Evolutionary conservation across 2,888 invertebrate genomes (phyloP), one percentile per base, ranked within the genome.

Genomic region (Cheilosia grossa): DNA sequence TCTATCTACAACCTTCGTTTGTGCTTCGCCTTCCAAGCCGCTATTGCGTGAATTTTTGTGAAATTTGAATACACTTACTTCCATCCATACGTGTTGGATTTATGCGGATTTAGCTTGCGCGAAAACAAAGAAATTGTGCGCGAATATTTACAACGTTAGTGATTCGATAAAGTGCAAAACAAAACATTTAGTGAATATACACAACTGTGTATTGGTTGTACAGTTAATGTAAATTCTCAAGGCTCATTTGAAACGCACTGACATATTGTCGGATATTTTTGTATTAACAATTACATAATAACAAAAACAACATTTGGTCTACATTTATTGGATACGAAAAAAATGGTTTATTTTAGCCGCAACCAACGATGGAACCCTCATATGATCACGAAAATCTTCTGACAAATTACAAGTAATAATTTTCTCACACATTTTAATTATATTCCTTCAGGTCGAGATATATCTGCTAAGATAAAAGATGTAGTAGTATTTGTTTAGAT

Each of bases 361-460:
- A 80, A 86, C 87, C 87, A 88, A 91, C 90, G 90, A 91, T 91
- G 91, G 91, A 91, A 90, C 91, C 91, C 90, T 90, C 91, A 90
- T 91, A 91, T 90, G 91, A 91, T 91, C 91, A 91, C 91, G 91
- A 91, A 91, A 91, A 90, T 90, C 90, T 91, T 89, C 91, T 91
- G 90, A 91, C 91, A 91, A 91, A 91, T 91, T 91, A 91, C 91
- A 91, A 91, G 91, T 91, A 91, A 91, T 90, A 91, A 90, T 81
- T 80, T 81, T 85, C 77, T 81, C 81, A 81, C 80, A 81, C 51
- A 67, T 85, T 81, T 85, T 85, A 75, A 85, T 81, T 77, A 85
- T 72, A 85, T 72, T 81, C 64, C 61, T 66, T 19, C 44, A 72
- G 81, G 81, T 67, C 59, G 63, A 85, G 85, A 85, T 85, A 63